Base-by-base conservation (phyloP, 1,140 invertebrate species). In the Mercenaria mercenaria region DNA sequence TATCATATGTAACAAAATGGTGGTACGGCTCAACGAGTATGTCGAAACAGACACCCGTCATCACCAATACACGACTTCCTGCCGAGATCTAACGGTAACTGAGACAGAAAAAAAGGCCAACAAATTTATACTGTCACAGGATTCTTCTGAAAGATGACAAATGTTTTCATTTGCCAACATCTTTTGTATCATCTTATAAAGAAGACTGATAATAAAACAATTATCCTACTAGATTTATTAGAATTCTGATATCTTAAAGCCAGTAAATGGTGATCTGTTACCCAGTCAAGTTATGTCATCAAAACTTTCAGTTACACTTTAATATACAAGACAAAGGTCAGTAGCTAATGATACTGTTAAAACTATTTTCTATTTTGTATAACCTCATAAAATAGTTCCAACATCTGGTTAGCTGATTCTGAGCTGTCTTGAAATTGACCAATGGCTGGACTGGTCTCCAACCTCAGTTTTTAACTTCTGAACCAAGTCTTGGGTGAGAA, bases 1-100 rank as follows among this genome's bases (percentile, higher is more conserved):
- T 82, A 41, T 61, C 80, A 64, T 64, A 85, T 56, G 83, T 85
- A 85, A 85, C 67, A 85, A 74, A 82, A 82, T 82, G 64, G 69
- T 29, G n/a, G 43, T 20, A 56, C 50, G 69, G 26, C 50, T 74
- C 83, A 74, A 13, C 76, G 67, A 47, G 47, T 72, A 50, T 39
- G 43, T 26, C 10, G 64, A 74, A 74, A 69, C 37, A 74, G 41
- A 85, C 43, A 85, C 43, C 83, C 41, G 29, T 85, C 67, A 72
- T 85, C 64, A 56, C 20, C 29, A 41, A 52, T 52, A 50, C 67
- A 39, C 26, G 76, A 85, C 83, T 85, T 85, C 83, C 83, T 85
- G 83, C 67, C 61, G 37, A 47, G 83, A 56, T 50, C 43, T 74
- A 72, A 72, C 80, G 80, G 80, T 64, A 61, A 64, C 56, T 37